Base-by-base conservation (phyloP, 2,113 vertebrate species). In the Natator depressus region DNA sequence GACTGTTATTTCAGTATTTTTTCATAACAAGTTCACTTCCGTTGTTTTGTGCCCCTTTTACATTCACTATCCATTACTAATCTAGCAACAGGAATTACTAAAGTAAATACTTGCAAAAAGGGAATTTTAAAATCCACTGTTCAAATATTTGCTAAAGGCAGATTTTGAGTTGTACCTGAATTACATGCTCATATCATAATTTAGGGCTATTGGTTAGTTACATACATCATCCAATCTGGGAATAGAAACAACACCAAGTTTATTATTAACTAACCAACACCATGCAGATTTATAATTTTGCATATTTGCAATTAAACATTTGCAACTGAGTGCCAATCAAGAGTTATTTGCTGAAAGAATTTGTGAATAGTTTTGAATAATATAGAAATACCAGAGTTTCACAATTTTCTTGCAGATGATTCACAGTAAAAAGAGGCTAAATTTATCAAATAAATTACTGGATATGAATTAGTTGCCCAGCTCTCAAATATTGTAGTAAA, bases 111-210 rank as follows among this genome's bases (percentile, higher is more conserved):
- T 80, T 35, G 12, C 80, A 89, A 91, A 93, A 92, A 92, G 89
- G 27, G 55, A 86, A 92, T 38, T 87, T 89, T 75, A 84, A 65
- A 90, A 92, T 47, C 46, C 80, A 69, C 49, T 62, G 13, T 51
- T 82, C 50, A 80, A 82, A 69, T 51, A 69, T 87, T 94, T 95
- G 69, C 80, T 82, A 35, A n/a, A 82, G 90, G 87, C 51, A 90
- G 93, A 96, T 76, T n/a, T 47, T 69, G 55, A 89, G 1, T 1
- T 91, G 62, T 35, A 89, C 81, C 46, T 76, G 79, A 84, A 86
- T 92, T 83, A 42, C 50, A 6, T 80, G 90, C 85, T 85, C 75
- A 13, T 55, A 20, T n/a, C 12, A 31, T 93, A 88, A 90, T 54
- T 76, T 76, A 38, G 94, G 47, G 75, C 82, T 84, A 62, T 84